phyloP scores from a whole-genome alignment of 2,113 vertebrate genomes.

The Petroica traversi region DNA sequence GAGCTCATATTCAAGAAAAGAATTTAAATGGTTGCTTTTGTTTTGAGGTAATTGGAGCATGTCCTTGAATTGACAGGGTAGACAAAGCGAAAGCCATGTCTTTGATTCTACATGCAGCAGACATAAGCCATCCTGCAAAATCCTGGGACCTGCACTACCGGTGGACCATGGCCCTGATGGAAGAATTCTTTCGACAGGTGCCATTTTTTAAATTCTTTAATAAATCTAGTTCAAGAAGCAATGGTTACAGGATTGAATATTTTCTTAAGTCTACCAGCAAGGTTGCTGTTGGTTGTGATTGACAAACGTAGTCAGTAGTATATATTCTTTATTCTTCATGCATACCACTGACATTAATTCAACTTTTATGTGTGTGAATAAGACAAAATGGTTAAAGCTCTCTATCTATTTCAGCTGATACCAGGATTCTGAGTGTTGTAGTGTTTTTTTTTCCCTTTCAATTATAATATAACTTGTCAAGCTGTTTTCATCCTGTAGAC shows the following conservation, averaged over 20 bases:
- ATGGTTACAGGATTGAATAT: not conserved
- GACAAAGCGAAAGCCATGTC: constrained; percentile 95
- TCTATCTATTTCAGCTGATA: constrained; percentile 34
- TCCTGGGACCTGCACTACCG: constrained; percentile 88
- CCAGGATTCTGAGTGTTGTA: not conserved
- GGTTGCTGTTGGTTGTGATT: not conserved
- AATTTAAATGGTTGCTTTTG: constrained; percentile 26
- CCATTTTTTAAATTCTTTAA: constrained; percentile 40
- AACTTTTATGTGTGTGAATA: not conserved
- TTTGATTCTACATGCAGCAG: constrained; percentile 91
- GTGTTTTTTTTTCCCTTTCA: not conserved
- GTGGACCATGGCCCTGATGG: constrained; percentile 92
- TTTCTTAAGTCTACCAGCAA: not conserved
- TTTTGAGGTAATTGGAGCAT: constrained; percentile 50
- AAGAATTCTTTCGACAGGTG: constrained; percentile 97
- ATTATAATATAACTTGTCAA: constrained; percentile 49
- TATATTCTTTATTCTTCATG: not conserved
- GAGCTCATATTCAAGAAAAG: not conserved
- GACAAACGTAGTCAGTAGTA: not conserved
- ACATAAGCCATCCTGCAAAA: constrained; percentile 97
- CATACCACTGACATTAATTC: constrained; percentile 17
- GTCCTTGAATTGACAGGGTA: constrained; percentile 81
- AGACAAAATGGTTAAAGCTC: not conserved
- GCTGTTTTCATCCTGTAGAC: constrained; percentile 42
- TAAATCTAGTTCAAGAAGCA: not conserved